Evolutionary conservation across 2,888 invertebrate genomes (phyloP).

Genomic region (Gordius sp.): DNA sequence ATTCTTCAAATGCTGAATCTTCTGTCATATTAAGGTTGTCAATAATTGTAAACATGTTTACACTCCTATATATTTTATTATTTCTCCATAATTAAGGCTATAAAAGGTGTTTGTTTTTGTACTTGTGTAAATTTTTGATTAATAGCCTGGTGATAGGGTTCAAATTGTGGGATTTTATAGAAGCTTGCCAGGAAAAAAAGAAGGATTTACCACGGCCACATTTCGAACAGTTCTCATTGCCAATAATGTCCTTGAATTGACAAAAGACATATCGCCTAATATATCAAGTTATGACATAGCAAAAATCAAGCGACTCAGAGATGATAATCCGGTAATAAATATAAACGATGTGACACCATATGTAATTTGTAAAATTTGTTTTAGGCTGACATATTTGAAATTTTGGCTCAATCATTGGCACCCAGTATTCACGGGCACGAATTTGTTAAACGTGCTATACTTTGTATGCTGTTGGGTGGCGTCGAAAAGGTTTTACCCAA

Average conservation of each 20-base stretch:
- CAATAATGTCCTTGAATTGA: slow-evolving; percentile 61
- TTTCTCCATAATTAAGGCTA: too few relatives aligned
- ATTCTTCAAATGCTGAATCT: too few relatives aligned
- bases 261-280: slow-evolving; percentile 45
- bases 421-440: slow-evolving; percentile 93
- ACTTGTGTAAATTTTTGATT: slow-evolving; percentile 29
- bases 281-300: slow-evolving; percentile 63
- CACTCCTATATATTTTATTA: too few relatives aligned
- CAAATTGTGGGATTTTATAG: slow-evolving; percentile 77
- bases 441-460: slow-evolving; percentile 74
- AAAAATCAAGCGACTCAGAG: slow-evolving; percentile 50
- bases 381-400: slow-evolving; percentile 48
- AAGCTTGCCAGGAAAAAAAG: slow-evolving; percentile 71
- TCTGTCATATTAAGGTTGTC: too few relatives aligned
- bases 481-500: slow-evolving; percentile 60
- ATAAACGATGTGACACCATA: background rate
- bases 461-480: slow-evolving; percentile 74
- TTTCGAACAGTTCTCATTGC: slow-evolving; percentile 64
- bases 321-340: slow-evolving; percentile 26
- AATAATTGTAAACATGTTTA: too few relatives aligned
- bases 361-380: background rate
- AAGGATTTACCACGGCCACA: slow-evolving; percentile 44
- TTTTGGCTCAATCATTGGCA: slow-evolving; percentile 65
- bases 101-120: too few relatives aligned
- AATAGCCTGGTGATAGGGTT: slow-evolving; percentile 87